Evolutionary conservation across 1,140 invertebrate genomes (phyloP).

Genomic region (Bombus sylvicola): DNA sequence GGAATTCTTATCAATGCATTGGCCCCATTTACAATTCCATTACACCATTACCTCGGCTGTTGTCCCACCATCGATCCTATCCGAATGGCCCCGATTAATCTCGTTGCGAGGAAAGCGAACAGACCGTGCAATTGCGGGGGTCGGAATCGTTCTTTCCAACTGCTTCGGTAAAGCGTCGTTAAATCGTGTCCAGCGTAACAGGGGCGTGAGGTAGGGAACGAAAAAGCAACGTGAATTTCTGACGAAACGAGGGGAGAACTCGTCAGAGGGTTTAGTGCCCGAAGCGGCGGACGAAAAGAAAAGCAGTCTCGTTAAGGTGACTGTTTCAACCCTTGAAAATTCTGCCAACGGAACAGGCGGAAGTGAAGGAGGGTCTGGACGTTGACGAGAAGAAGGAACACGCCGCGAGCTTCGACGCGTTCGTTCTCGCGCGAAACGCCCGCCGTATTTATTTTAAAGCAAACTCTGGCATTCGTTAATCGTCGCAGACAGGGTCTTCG

Average conservation of each 20-base stretch:
- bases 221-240: constrained; percentile 27
- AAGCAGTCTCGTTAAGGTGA: constrained; percentile 69
- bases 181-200: constrained; percentile 29
- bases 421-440: background rate
- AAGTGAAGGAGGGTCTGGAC: background rate
- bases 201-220: background rate
- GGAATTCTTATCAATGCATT: constrained; percentile 2
- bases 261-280: constrained; percentile 39
- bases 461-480: background rate
- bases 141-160: constrained; percentile 20
- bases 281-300: constrained; percentile 48
- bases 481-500: background rate
- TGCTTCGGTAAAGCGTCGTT: constrained; percentile 12
- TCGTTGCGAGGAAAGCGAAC: background rate
- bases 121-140: background rate
- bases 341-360: constrained; percentile 11
- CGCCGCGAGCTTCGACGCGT: constrained; percentile 16
- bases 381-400: constrained; percentile 8
- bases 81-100: constrained; percentile 17
- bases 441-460: constrained; percentile 9
- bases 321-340: constrained; percentile 65
- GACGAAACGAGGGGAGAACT: constrained; percentile 39
- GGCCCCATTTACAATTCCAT: background rate
- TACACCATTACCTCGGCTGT: background rate
- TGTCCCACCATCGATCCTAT: background rate